Evolutionary conservation across 1,140 invertebrate species (phyloP).

Genomic region (Lamellibrachia luymesi): DNA sequence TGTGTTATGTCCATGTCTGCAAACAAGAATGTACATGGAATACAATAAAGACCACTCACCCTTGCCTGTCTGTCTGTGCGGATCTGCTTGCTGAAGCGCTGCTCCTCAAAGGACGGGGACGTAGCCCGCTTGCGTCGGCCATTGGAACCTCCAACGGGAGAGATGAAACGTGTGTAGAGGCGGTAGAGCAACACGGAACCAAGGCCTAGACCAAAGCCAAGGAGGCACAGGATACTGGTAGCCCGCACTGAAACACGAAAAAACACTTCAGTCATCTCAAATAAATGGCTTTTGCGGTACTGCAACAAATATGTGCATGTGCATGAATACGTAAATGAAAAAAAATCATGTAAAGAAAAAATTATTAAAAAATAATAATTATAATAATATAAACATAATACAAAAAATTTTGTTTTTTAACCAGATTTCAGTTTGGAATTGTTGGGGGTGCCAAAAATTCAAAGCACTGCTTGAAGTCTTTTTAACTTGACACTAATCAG

Average conservation of each 20-base stretch:
- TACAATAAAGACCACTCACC: background rate
- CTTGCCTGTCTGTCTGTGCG: background rate
- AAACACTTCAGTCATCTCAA: background rate
- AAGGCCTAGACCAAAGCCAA: constrained; percentile 17
- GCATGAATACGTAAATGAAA: background rate
- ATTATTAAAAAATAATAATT: background rate
- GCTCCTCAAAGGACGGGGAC: background rate
- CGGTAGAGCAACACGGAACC: constrained; percentile 21
- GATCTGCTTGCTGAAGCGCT: background rate
- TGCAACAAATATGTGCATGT: background rate
- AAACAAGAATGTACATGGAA: too few species aligned
- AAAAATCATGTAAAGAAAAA: background rate
- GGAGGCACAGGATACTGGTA: constrained; percentile 19
- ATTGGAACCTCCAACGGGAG: background rate
- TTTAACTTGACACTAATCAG: too few species aligned
- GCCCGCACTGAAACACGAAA: constrained; percentile 18
- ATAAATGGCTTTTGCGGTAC: background rate
- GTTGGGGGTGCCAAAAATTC: background rate
- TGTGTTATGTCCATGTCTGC: too few species aligned
- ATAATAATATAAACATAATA: too few species aligned
- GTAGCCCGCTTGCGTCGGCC: background rate
- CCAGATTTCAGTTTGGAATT: background rate
- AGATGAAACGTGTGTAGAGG: constrained; percentile 6
- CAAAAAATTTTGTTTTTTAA: background rate
- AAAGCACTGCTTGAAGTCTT: too few species aligned